Evolutionary conservation across 2,888 invertebrate species (phyloP).

Genomic region (Mythimna impura): DNA sequence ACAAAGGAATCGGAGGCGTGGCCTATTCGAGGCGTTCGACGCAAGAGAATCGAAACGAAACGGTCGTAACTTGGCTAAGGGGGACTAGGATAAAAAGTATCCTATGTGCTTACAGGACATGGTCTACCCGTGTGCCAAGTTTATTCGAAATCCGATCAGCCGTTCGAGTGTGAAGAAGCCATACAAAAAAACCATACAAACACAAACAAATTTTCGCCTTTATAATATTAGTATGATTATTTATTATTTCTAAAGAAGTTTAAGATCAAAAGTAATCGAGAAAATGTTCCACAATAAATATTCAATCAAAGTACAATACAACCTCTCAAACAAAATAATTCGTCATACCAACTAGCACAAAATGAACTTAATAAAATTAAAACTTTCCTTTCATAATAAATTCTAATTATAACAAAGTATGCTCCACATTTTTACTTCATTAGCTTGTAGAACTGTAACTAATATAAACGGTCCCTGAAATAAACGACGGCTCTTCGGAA

Average conservation of each 20-base stretch:
- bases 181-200: no score
- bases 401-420: conserved; percentile 34
- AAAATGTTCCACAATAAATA: not conserved
- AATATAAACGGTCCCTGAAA: conserved; percentile 25
- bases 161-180: no score
- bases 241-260: not conserved
- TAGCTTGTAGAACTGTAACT: conserved; percentile 22
- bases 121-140: no score
- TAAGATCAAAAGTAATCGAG: not conserved
- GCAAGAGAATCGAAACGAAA: no score
- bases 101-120: no score
- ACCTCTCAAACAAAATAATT: not conserved
- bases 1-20: no score
- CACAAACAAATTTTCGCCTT: no score
- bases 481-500: conserved; percentile 9
- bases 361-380: conserved; percentile 23
- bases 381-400: conserved; percentile 2
- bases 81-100: no score
- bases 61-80: no score
- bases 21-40: no score
- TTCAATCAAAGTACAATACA: conserved; percentile 1
- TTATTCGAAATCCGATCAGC: no score
- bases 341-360: not conserved
- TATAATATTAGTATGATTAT: no score
- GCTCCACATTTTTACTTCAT: conserved; percentile 32